Percentiles rank a stretch among this genome's conserved stretches.
Conservation (phyloP, 1,140 invertebrate genomes). For the Sipha flava region DNA sequence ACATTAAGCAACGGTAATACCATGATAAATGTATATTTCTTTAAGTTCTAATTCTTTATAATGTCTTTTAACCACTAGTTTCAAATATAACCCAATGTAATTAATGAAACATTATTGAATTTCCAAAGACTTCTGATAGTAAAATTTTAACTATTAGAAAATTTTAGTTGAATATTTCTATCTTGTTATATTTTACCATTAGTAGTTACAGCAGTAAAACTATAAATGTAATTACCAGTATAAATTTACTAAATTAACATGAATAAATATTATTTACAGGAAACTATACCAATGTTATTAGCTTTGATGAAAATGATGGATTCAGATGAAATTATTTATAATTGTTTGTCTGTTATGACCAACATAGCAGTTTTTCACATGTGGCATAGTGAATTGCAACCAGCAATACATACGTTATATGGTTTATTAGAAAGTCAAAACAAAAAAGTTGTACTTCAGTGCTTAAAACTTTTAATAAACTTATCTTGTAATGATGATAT, state of each 20-base stretch:
- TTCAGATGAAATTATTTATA: slow-evolving; percentile 36
- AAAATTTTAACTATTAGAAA: no score
- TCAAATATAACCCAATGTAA: no score
- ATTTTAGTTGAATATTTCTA: no score
- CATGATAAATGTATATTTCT: no score
- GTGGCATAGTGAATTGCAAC: slow-evolving; percentile 47
- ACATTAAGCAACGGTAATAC: no score
- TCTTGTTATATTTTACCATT: no score
- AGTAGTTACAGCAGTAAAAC: no score
- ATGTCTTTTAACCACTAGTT: no score
- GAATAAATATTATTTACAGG: slow-evolving; percentile 39
- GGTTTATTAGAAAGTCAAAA: slow-evolving; percentile 43
- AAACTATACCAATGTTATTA: slow-evolving; percentile 45
- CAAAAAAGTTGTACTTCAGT: slow-evolving; percentile 48
- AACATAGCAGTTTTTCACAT: slow-evolving; percentile 47
- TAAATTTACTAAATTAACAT: not conserved
- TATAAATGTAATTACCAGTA: no score
- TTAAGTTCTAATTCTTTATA: no score
- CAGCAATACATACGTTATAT: slow-evolving; percentile 44
- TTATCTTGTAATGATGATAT: slow-evolving; percentile 55
- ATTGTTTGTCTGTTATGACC: slow-evolving; percentile 45
- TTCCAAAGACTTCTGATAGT: no score
- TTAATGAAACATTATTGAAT: no score
- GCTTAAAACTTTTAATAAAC: slow-evolving; percentile 56
- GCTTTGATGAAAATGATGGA: slow-evolving; percentile 42